Evolutionary conservation across 2,113 vertebrate genomes (phyloP).

Genomic region (Prolemur simus): DNA sequence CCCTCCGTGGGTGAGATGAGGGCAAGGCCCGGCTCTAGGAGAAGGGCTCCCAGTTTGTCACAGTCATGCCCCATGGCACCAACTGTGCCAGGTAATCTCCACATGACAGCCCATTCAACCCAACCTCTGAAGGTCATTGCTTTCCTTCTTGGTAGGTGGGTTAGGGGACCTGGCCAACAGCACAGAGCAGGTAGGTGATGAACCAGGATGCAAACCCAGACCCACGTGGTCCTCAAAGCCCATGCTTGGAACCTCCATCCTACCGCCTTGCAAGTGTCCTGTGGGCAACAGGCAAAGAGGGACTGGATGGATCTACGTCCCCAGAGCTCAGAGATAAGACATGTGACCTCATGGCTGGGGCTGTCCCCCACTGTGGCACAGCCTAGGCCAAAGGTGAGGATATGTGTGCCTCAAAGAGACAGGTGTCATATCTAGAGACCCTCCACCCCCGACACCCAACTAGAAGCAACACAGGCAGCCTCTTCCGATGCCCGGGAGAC

Average conservation of each 20-base stretch:
- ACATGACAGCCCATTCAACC: neutral
- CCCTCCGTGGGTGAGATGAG: no score
- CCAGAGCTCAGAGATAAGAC: neutral
- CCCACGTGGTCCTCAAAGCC: neutral
- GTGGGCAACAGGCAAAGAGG: neutral
- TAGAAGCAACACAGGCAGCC: neutral
- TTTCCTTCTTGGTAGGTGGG: neutral
- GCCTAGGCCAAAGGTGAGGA: neutral
- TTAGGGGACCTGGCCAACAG: neutral
- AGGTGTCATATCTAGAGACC: neutral
- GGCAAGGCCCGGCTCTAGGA: neutral
- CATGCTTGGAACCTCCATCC: neutral
- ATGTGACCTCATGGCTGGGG: rapidly evolving
- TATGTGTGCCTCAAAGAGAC: neutral
- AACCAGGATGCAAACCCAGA: neutral
- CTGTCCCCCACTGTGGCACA: neutral
- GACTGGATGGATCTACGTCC: neutral
- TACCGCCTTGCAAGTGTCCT: rapidly evolving
- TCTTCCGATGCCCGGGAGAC: neutral
- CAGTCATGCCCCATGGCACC: rapidly evolving
- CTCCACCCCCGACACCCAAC: no score
- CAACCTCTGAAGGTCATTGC: neutral
- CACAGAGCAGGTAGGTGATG: neutral
- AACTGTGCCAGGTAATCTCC: neutral
- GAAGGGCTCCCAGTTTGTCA: neutral